Percentiles rank a stretch among this genome's conserved stretches.
Conservation (phyloP, 2,888 invertebrate species). For the Ethmia dodecea region DNA sequence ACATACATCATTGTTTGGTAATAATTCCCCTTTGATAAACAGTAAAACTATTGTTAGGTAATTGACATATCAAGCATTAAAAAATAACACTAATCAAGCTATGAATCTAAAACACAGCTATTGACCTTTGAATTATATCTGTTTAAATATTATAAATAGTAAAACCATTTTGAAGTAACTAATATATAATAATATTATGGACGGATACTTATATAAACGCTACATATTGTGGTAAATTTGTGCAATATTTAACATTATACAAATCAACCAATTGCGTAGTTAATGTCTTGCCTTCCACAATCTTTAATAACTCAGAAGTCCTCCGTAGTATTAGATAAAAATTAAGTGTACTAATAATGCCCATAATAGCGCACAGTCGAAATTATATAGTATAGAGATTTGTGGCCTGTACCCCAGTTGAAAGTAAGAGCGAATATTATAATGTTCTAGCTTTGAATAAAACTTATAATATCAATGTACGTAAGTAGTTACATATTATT, state of each 20-base stretch:
- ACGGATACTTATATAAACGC: constrained; percentile 65
- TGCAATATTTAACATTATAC: constrained; percentile 27
- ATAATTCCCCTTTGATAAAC: too few species aligned
- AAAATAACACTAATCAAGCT: too few species aligned
- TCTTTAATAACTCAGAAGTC: constrained; percentile 26
- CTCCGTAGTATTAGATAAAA: constrained; percentile 34
- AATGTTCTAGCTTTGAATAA: constrained; percentile 28
- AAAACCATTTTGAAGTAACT: constrained; percentile 28
- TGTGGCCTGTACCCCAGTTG: too few species aligned
- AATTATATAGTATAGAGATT: too few species aligned
- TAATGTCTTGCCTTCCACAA: constrained; percentile 9
- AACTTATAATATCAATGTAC: constrained; percentile 26
- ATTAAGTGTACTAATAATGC: constrained; percentile 54
- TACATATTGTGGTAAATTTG: constrained; percentile 55
- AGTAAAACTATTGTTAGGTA: too few species aligned
- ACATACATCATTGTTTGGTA: too few species aligned
- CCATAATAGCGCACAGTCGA: constrained; percentile 51
- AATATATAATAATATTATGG: constrained; percentile 52
- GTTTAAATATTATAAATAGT: too few species aligned
- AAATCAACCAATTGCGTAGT: background rate
- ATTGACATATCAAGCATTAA: too few species aligned
- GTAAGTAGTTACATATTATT: constrained; percentile 17
- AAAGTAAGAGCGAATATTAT: too few species aligned
- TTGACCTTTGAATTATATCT: too few species aligned
- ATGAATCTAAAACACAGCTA: too few species aligned